Evolutionary conservation across 2,888 invertebrate species (phyloP).

Genomic region (Exocentrus adspersus): DNA sequence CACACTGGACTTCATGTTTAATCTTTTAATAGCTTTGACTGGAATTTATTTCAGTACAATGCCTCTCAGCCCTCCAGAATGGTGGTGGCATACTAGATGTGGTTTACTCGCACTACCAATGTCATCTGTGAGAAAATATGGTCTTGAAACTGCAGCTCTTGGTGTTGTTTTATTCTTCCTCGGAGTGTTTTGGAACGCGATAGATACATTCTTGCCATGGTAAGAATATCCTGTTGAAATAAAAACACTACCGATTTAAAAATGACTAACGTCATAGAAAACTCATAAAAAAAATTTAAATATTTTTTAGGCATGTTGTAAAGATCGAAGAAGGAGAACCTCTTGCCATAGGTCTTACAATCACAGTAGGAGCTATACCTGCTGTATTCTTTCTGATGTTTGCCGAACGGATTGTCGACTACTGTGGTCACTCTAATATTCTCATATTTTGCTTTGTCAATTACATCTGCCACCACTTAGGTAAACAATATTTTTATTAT

Average conservation of each 20-base stretch:
- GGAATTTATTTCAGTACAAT: conserved; percentile 67
- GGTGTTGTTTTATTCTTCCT: conserved; percentile 75
- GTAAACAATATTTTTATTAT: conserved; percentile 57
- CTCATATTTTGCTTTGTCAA: conserved; percentile 84
- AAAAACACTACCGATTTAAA: neutral
- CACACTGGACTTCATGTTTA: no score
- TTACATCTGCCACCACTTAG: conserved; percentile 80
- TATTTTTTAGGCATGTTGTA: conserved; percentile 69
- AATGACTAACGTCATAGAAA: no score
- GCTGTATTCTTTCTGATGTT: conserved; percentile 78
- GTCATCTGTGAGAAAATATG: conserved; percentile 80
- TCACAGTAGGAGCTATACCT: conserved; percentile 75
- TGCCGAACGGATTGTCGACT: conserved; percentile 85
- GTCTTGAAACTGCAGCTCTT: conserved; percentile 77
- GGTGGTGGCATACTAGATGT: conserved; percentile 88
- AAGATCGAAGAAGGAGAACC: conserved; percentile 67
- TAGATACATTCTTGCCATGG: conserved; percentile 82
- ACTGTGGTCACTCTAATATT: conserved; percentile 83
- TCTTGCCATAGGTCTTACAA: conserved; percentile 72
- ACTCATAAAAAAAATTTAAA: no score
- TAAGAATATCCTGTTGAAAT: conserved; percentile 59
- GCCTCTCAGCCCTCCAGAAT: conserved; percentile 84
- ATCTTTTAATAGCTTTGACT: no score
- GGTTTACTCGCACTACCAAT: conserved; percentile 82
- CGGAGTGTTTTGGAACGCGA: conserved; percentile 82